Base-by-base conservation (phyloP, 2,113 vertebrate genomes). In the Scytalopus superciliaris region DNA sequence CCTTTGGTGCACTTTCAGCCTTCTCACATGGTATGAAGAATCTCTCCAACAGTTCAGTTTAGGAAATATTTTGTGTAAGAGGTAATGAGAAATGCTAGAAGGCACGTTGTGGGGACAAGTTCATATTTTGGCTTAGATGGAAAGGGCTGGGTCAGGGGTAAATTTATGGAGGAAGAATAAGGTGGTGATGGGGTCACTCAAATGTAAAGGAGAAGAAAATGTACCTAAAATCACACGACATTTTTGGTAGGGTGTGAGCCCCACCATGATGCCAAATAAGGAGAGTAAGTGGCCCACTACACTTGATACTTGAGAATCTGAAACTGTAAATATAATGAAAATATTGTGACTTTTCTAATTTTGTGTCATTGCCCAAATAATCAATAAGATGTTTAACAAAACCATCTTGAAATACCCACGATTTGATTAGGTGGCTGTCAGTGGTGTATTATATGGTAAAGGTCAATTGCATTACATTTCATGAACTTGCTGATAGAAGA, bases 301-400 rank as follows among this genome's bases (percentile, higher is more conserved):
- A 39, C 28, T 62, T 50, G 55, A 33, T 64, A 47, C 22, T 50
- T 78, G 31, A 81, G 14, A 35, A 76, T 33, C 25, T 66, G 75
- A 55, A 94, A 75, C 79, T 77, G 70, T 82, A 96, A 76, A 70
- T 39, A 42, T 59, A 92, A 67, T 55, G 88, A 57, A 96, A 96
- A 82, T 75, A 74, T 59, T 60, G 70, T 95, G 72, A 59, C 12
- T 90, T 96, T 87, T 96, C 69, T 90, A 89, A 79, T 87, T 94
- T 79, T 84, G 49, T 74, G 28, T 88, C 79, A 81, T 77, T 95
- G 62, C 39, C 44, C 19, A 70, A 78, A 84, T 30, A 86, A 77
- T 56, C 37, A 23, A 14, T 28, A 80, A 82, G 53, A 64, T 49
- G 42, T 89, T 91, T 69, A 95, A 79, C 62, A 69, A 73, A 91